These are phyloP conservation scores for Hemiprocne comata DNA, from an alignment of 2,113 vertebrate genomes.

Conservation along the genomic window DNA sequence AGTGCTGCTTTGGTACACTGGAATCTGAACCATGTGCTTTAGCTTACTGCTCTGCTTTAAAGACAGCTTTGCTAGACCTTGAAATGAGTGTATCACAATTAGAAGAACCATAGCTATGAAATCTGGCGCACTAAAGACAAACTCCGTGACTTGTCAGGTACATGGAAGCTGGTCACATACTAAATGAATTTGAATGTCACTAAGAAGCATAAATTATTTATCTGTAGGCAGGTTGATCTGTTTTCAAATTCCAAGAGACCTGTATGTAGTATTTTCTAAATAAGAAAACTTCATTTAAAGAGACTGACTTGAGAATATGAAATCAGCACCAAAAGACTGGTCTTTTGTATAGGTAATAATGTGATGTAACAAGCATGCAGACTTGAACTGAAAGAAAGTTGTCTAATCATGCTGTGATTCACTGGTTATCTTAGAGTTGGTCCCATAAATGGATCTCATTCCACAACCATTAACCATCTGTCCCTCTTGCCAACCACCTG, in stretches of 20 bases:
- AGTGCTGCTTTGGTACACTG: not conserved
- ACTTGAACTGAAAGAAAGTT: not conserved
- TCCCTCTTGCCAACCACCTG: not conserved
- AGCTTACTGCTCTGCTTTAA: not conserved
- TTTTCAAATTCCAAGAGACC: not conserved
- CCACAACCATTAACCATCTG: not conserved
- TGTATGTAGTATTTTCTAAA: not conserved
- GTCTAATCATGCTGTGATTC: not conserved
- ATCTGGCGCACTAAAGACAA: not conserved
- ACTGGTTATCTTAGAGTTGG: not conserved
- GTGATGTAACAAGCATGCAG: not conserved
- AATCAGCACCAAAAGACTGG: not conserved
- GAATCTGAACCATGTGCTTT: not conserved
- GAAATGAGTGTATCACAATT: not conserved
- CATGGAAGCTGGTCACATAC: not conserved
- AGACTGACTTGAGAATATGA: not conserved
- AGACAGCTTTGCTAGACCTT: not conserved
- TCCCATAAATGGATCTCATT: not conserved
- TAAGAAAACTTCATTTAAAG: not conserved
- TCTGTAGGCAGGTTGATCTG: not conserved
- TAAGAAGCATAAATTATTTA: not conserved
- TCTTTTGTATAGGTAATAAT: not conserved
- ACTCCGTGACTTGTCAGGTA: not conserved
- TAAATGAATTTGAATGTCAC: not conserved
- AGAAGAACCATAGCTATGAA: not conserved